phyloP scores from a whole-genome alignment of 2,888 invertebrate species.

The Flexamia atlantica region DNA sequence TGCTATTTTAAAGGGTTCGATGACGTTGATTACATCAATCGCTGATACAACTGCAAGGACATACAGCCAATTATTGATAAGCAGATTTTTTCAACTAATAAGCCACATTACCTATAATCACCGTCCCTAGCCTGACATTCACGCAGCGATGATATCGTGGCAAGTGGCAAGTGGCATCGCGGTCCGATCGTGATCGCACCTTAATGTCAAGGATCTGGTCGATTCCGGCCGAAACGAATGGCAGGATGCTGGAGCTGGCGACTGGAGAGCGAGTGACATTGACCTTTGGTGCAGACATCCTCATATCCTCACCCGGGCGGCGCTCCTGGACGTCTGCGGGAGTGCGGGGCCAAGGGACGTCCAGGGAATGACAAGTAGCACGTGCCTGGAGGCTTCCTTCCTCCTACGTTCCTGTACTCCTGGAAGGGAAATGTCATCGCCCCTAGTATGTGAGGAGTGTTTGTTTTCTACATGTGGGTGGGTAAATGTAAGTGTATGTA shows the following conservation, averaged over 20 bases:
- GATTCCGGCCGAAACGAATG: constrained; percentile 19
- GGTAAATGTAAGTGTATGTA: no score
- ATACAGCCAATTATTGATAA: no score
- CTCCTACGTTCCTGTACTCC: neutral
- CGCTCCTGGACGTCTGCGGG: constrained; percentile 3
- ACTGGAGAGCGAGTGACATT: constrained; percentile 12
- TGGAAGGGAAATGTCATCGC: neutral
- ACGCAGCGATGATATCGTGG: constrained; percentile 11
- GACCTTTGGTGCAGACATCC: constrained; percentile 22
- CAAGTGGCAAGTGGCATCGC: neutral
- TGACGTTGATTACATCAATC: no score
- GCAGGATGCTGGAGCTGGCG: neutral
- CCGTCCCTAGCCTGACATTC: constrained; percentile 3
- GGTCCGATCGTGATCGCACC: constrained; percentile 19
- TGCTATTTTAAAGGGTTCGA: no score
- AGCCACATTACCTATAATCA: neutral
- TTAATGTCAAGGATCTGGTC: constrained; percentile 36
- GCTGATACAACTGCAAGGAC: no score
- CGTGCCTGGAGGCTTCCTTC: constrained; percentile 38
- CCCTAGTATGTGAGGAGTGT: neutral
- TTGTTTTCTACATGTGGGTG: neutral
- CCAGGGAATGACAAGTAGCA: constrained; percentile 14
- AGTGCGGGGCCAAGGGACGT: neutral
- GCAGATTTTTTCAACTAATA: neutral
- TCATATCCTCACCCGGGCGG: neutral